A percentile compares a stretch with the other conserved stretches of the same genome.
These are phyloP conservation scores for Pandemis cinnamomeana DNA, from an alignment of 2,888 invertebrate genomes.

Conservation along the genomic window DNA sequence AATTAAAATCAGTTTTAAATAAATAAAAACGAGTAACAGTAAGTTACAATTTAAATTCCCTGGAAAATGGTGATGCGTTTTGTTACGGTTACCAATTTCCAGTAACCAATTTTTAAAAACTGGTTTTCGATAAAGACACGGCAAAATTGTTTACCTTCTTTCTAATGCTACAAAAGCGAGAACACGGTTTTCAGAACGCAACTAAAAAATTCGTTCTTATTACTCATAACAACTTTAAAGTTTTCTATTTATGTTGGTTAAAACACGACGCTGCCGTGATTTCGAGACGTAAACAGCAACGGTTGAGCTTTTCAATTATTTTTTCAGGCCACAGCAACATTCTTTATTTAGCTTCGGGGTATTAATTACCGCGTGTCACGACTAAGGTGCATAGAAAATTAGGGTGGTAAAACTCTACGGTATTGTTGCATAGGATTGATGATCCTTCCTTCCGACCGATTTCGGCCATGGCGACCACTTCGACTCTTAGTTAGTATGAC, in stretches of 20 bases:
- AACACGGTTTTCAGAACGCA: background rate
- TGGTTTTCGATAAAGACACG: too few relatives aligned
- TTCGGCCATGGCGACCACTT: too few relatives aligned
- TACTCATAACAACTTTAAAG: background rate
- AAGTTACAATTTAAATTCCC: too few relatives aligned
- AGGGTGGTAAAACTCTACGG: background rate
- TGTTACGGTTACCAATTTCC: too few relatives aligned
- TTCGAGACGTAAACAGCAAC: constrained; percentile 26
- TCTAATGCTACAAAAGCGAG: too few relatives aligned
- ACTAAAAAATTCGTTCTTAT: background rate
- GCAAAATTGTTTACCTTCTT: too few relatives aligned
- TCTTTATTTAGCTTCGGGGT: constrained; percentile 24
- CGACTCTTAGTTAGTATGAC: too few relatives aligned
- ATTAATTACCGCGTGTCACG: constrained; percentile 38
- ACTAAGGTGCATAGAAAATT: constrained; percentile 16
- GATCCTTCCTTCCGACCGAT: too few relatives aligned
- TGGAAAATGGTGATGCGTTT: too few relatives aligned
- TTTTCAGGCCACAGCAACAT: constrained; percentile 22
- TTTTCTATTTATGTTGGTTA: background rate
- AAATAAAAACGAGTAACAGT: too few relatives aligned
- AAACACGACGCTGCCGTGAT: constrained; percentile 29
- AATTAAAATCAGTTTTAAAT: too few relatives aligned
- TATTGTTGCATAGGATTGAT: background rate
- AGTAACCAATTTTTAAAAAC: too few relatives aligned
- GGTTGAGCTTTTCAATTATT: constrained; percentile 33